These are phyloP conservation scores for Poeciliopsis retropinna DNA, from an alignment of 2,113 vertebrate species.

Conservation along the genomic window DNA sequence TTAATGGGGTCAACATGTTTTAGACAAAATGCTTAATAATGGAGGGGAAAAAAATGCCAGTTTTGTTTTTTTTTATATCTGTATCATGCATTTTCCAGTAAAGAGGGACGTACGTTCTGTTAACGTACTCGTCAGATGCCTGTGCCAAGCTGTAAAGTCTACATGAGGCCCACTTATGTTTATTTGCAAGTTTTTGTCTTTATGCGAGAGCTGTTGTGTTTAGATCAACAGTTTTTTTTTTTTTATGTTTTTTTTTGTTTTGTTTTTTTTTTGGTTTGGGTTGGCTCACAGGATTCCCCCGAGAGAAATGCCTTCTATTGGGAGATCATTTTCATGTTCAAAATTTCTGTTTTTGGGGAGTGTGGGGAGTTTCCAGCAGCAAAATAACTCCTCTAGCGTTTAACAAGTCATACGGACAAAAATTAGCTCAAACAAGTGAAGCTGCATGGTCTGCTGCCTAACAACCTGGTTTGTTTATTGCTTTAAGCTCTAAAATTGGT, in stretches of 20 bases:
- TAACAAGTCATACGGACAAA: no score
- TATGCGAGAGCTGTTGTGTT: constrained; percentile 37
- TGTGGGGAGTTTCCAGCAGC: no score
- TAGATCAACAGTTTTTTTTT: constrained; percentile 30
- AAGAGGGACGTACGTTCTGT: constrained; percentile 48
- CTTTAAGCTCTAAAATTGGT: neutral
- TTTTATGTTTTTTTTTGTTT: no score
- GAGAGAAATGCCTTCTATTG: neutral
- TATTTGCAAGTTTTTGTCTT: constrained; percentile 56
- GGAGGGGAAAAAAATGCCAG: constrained; percentile 25
- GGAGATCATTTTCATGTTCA: constrained; percentile 4
- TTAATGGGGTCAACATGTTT: constrained; percentile 46
- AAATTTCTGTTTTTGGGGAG: no score
- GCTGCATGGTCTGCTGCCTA: neutral
- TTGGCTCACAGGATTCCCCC: constrained; percentile 26
- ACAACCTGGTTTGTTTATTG: constrained; percentile 5
- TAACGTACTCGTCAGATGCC: constrained; percentile 26
- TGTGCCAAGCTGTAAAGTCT: constrained; percentile 65
- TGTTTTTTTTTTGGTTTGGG: no score
- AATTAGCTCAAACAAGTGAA: no score
- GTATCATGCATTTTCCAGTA: constrained; percentile 55
- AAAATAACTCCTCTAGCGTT: no score
- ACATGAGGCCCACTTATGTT: constrained; percentile 44
- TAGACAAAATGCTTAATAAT: constrained; percentile 45
- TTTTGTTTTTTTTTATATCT: constrained; percentile 40